A percentile compares a stretch with the other conserved stretches of the same genome.
Evolutionary conservation across 92 coral and sea anemone genomes (phyloP).

Genomic region (Palythoa grandiflora): DNA sequence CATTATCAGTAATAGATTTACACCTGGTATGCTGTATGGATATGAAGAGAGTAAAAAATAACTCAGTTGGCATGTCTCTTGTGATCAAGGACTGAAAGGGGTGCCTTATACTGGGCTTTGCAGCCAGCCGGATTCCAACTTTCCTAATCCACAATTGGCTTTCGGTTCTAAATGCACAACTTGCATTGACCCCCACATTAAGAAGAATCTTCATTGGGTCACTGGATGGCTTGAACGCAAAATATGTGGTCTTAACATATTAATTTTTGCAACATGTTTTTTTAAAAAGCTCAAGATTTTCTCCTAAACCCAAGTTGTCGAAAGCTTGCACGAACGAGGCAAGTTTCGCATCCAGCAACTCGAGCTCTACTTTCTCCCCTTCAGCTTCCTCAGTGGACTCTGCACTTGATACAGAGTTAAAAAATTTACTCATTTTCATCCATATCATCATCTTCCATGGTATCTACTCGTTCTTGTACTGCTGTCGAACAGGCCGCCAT

Average conservation of each 20-base stretch:
- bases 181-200: constrained; percentile 51
- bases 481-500: constrained; percentile 28
- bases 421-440: constrained; percentile 9
- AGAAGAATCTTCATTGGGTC: constrained; percentile 65
- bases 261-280: constrained; percentile 33
- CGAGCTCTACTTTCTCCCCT: constrained; percentile 11
- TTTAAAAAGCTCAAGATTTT: constrained; percentile 56
- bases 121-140: constrained; percentile 55
- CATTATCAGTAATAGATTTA: constrained; percentile 68
- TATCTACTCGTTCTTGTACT: constrained; percentile 37
- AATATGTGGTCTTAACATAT: constrained; percentile 45
- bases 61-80: constrained; percentile 70
- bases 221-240: constrained; percentile 60
- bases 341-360: constrained; percentile 33
- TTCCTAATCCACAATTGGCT: constrained; percentile 65
- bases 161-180: constrained; percentile 51
- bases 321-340: constrained; percentile 19
- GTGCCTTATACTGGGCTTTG: constrained; percentile 63
- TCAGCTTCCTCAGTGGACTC: constrained; percentile 29
- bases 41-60: constrained; percentile 58
- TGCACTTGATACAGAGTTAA: constrained; percentile 11
- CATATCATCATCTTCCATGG: not conserved
- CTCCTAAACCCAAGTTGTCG: constrained; percentile 59
- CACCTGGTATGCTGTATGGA: constrained; percentile 57
- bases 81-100: constrained; percentile 62